Conservation (phyloP, 2,113 vertebrate genomes). For the Psettodes erumei region DNA sequence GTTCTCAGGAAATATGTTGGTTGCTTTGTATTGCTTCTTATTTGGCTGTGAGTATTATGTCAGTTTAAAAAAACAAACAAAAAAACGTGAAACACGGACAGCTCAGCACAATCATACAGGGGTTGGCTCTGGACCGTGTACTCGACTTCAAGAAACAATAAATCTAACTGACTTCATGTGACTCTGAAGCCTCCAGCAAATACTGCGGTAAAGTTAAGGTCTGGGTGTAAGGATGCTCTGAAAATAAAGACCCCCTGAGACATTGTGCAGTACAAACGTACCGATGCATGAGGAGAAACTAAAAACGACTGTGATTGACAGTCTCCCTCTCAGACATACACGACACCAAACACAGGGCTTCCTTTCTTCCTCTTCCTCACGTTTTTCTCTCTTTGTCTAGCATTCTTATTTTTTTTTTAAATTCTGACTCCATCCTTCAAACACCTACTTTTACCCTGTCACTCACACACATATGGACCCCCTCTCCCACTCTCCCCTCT, state of each 20-base stretch:
- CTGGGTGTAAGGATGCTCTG: not conserved
- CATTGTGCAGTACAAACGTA: not conserved
- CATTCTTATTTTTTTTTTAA: not conserved
- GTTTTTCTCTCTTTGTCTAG: not conserved
- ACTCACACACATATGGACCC: slow-evolving; percentile 15
- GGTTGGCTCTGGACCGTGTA: not conserved
- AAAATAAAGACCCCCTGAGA: not conserved
- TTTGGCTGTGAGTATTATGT: not conserved
- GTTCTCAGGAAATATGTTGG: not conserved
- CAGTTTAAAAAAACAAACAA: slow-evolving; percentile 2
- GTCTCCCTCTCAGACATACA: not conserved
- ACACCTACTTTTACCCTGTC: slow-evolving; percentile 4
- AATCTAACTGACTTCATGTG: not conserved
- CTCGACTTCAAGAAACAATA: slow-evolving; percentile 1
- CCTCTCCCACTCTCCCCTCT: too few relatives aligned
- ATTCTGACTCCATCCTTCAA: not conserved
- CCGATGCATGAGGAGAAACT: not conserved
- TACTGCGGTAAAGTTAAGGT: not conserved
- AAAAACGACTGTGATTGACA: not conserved
- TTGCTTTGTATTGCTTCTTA: not conserved
- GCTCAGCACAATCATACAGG: not conserved
- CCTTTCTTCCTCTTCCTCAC: not conserved
- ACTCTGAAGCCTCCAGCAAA: slow-evolving; percentile 14
- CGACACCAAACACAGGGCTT: not conserved
- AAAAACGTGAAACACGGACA: not conserved